Conservation (phyloP, 2,797 vertebrate species). For the Podarcis siculus region DNA sequence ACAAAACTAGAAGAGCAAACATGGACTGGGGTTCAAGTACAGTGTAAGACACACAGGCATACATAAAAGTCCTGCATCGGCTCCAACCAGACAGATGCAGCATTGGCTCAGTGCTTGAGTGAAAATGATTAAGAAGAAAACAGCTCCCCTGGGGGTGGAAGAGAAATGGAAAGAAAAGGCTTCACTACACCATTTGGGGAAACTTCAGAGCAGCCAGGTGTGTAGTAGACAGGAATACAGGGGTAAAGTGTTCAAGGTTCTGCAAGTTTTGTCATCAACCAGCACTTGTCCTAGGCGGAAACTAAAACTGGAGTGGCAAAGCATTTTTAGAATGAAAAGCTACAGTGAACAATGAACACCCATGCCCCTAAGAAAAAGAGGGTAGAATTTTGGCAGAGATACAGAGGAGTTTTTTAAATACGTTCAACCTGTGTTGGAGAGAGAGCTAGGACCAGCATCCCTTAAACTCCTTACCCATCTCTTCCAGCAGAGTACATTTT, state of each 20-base stretch:
- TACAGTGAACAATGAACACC: background rate
- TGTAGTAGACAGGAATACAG: rapidly evolving
- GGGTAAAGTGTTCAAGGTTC: background rate
- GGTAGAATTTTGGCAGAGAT: background rate
- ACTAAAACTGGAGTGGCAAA: background rate
- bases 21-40: slow-evolving; percentile 65
- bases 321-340: background rate
- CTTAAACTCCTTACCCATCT: background rate
- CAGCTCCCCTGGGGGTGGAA: background rate
- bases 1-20: slow-evolving; percentile 69
- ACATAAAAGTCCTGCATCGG: slow-evolving; percentile 47
- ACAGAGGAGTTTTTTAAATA: background rate
- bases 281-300: background rate
- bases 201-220: background rate
- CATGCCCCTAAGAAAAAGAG: background rate
- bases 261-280: background rate
- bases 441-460: background rate
- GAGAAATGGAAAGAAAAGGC: slow-evolving; percentile 33
- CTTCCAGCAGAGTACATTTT: too few species aligned
- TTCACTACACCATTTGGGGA: slow-evolving; percentile 30
- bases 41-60: slow-evolving; percentile 29
- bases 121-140: slow-evolving; percentile 28
- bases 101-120: slow-evolving; percentile 48
- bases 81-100: slow-evolving; percentile 26
- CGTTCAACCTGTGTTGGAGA: background rate